Evolutionary conservation across 1,140 invertebrate species (phyloP).

Genomic region (Sycobia sp.): DNA sequence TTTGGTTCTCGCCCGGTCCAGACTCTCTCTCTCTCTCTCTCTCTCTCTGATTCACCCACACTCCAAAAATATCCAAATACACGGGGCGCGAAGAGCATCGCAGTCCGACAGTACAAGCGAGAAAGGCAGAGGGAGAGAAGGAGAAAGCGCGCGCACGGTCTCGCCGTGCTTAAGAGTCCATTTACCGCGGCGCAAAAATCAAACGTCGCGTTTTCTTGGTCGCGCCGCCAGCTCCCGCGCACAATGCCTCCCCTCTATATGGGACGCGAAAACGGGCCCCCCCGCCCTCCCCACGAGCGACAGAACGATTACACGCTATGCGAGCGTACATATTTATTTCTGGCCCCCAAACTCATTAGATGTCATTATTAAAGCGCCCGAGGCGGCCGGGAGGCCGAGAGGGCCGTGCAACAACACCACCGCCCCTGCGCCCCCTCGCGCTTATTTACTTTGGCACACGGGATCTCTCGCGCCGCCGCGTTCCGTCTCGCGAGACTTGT

Average conservation of each 20-base stretch:
- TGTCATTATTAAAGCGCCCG: slow-evolving; percentile 13
- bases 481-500: neutral
- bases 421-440: neutral
- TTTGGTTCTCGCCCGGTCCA: slow-evolving; percentile 34
- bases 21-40: too few relatives aligned
- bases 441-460: slow-evolving; percentile 24
- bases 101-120: too few relatives aligned
- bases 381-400: neutral
- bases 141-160: slow-evolving; percentile 11
- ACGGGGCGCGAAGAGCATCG: too few relatives aligned
- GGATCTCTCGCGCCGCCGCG: neutral
- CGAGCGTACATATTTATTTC: slow-evolving; percentile 15
- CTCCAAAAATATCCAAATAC: slow-evolving; percentile 56
- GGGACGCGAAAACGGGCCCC: slow-evolving; percentile 11
- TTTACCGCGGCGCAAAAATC: slow-evolving; percentile 34
- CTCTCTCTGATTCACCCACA: slow-evolving; percentile 61
- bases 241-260: too few relatives aligned
- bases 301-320: slow-evolving; percentile 18
- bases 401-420: neutral
- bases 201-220: neutral
- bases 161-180: slow-evolving; percentile 40
- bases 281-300: neutral
- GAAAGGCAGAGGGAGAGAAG: neutral
- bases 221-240: too few relatives aligned
- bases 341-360: slow-evolving; percentile 31